Base-by-base conservation (phyloP, 2,113 vertebrate species). In the Carlito syrichta region DNA sequence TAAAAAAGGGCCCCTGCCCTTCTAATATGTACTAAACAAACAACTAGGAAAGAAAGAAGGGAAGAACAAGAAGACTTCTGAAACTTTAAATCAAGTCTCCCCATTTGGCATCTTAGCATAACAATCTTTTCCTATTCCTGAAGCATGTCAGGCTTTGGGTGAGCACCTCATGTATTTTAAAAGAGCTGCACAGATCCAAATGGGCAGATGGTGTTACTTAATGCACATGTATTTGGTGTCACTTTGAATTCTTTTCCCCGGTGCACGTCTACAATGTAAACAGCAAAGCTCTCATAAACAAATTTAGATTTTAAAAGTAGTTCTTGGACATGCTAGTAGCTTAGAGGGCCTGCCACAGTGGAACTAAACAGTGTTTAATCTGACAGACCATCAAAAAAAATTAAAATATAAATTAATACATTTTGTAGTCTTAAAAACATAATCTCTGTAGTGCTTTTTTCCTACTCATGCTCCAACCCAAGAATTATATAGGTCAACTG, bases 231-330 rank as follows among this genome's bases (percentile, higher is more conserved):
- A 97, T 93, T 81, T 87, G 63, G 50, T 98, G 93, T 97, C 91
- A 91, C 73, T 97, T 93, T 96, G 88, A 94, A 96, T 97, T 93
- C 32, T 95, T 96, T 66, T 94, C 83, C 74, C 43, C 68, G 40
- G 82, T 86, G 62, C 62, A 91, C 79, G 95, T 43, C 48, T 50
- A 87, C 48, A 85, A n/a, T 82, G 38, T 79, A 94, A 97, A 96
- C 54, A 92, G 68, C 48, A 85, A 84, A 94, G 40, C 40, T 89
- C 73, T 97, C 91, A 93, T 94, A 96, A 96, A 81, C 93, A 98
- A 96, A 97, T 95, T 74, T n/a, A 78, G 50, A 92, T 85, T 91
- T 95, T 66, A 91, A 94, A 95, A 93, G 71, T 63, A 83, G 56
- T 60, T 92, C 79, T 89, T 74, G n/a, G 79, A 84, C 50, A 73